Conservation (phyloP, 2,797 vertebrate species). For the Helicolenus hilgendorfi region DNA sequence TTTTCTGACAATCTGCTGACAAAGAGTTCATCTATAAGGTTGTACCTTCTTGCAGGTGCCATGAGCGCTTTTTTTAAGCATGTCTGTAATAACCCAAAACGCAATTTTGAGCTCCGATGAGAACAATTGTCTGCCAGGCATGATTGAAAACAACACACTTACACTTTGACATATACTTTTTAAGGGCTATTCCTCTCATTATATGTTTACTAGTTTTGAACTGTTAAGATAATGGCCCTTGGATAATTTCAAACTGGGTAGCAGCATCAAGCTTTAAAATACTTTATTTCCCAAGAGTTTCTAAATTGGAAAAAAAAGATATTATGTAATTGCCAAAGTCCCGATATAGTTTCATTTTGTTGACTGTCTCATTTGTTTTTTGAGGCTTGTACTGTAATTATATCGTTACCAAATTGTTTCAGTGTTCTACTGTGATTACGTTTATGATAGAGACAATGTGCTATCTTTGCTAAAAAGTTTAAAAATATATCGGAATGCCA, state of each 20-base stretch:
- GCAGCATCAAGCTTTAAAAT: constrained; percentile 88
- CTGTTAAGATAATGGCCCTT: constrained; percentile 80
- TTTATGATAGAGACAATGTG: constrained; percentile 88
- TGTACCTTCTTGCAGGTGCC: constrained; percentile 55
- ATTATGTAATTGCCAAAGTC: constrained; percentile 90
- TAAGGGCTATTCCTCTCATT: constrained; percentile 91
- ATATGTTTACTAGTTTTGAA: constrained; percentile 86
- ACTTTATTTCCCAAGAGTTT: constrained; percentile 69
- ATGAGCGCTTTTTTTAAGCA: constrained; percentile 49
- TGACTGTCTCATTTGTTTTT: constrained; percentile 72
- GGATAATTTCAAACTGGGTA: constrained; percentile 81
- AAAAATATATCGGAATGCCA: constrained; percentile 91
- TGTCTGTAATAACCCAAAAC: constrained; percentile 62
- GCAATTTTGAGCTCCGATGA: constrained; percentile 48
- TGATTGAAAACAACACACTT: constrained; percentile 56
- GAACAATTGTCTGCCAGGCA: constrained; percentile 56
- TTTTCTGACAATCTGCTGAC: constrained; percentile 66
- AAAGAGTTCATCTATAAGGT: constrained; percentile 14
- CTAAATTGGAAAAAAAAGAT: constrained; percentile 55
- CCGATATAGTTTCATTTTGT: constrained; percentile 72
- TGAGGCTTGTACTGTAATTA: constrained; percentile 86
- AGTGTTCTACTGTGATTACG: constrained; percentile 86
- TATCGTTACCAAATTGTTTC: constrained; percentile 88
- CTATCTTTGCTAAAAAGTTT: constrained; percentile 87
- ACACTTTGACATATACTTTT: constrained; percentile 77